A percentile compares a stretch with the other conserved stretches of the same genome.
These are phyloP conservation scores for Melanerpes formicivorus DNA, from an alignment of 2,113 vertebrate species.

Conservation along the genomic window DNA sequence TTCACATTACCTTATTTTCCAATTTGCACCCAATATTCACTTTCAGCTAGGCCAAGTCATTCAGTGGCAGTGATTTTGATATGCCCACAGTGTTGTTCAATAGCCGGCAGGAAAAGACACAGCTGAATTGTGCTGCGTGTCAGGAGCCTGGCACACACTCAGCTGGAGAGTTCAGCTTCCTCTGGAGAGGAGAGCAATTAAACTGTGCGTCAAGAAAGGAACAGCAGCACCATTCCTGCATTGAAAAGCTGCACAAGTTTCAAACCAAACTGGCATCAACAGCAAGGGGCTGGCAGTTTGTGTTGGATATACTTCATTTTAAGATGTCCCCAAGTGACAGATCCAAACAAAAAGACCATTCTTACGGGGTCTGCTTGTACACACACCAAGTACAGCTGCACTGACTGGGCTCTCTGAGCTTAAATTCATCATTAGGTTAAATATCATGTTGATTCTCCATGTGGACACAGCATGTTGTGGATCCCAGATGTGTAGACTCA, in stretches of 20 bases:
- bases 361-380: not conserved
- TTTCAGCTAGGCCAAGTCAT: not conserved
- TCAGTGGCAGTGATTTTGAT: conserved; percentile 26
- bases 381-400: conserved; percentile 21
- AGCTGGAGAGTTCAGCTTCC: conserved; percentile 55
- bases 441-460: not conserved
- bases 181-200: conserved; percentile 47
- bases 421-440: conserved; percentile 6
- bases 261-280: not conserved
- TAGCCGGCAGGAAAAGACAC: conserved; percentile 35
- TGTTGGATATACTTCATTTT: not conserved
- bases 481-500: not conserved
- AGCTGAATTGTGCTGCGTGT: conserved; percentile 62
- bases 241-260: not conserved
- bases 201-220: conserved; percentile 10
- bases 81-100: conserved; percentile 49
- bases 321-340: conserved; percentile 16
- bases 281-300: not conserved
- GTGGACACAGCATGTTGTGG: not conserved
- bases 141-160: conserved; percentile 45
- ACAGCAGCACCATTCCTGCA: not conserved
- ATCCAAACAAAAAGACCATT: conserved; percentile 14
- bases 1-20: not conserved
- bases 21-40: not conserved
- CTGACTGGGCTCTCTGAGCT: not conserved